Conservation (phyloP, 2,797 vertebrate genomes). For the Aulostomus chinensis region DNA sequence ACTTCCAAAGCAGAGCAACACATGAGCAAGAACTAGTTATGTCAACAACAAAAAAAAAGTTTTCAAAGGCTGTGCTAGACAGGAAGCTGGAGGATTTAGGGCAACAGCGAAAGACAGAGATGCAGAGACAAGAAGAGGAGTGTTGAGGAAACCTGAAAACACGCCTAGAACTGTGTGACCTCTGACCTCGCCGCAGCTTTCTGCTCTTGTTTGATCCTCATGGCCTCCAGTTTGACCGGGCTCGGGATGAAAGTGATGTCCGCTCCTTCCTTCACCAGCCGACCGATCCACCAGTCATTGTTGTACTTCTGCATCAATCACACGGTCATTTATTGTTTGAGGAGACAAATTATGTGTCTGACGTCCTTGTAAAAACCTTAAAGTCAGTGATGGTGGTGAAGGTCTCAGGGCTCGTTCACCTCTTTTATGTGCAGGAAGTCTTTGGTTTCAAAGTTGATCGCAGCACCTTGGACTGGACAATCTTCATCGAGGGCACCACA, state of each 20-base stretch:
- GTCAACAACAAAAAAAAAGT: constrained; percentile 11
- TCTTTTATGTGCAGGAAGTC: constrained; percentile 99
- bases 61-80: constrained; percentile 40
- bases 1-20: constrained; percentile 47
- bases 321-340: not conserved
- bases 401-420: constrained; percentile 71
- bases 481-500: constrained; percentile 94
- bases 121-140: not conserved
- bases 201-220: constrained; percentile 94
- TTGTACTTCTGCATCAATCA: constrained; percentile 87
- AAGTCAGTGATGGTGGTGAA: not conserved
- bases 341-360: not conserved
- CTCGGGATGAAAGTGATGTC: constrained; percentile 97
- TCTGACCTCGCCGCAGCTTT: constrained; percentile 86
- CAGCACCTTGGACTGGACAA: constrained; percentile 92
- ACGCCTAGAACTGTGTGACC: constrained; percentile 1
- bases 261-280: constrained; percentile 95
- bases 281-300: constrained; percentile 98
- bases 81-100: constrained; percentile 28
- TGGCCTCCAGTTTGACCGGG: constrained; percentile 94
- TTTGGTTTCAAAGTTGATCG: constrained; percentile 98
- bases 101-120: constrained; percentile 4
- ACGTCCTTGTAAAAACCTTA: not conserved
- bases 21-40: constrained; percentile 28
- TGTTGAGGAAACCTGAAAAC: not conserved